Evolutionary conservation across 2,888 invertebrate species (phyloP), one percentile per base, ranked within the genome.

Genomic region (Arrhopalites spinosus): DNA sequence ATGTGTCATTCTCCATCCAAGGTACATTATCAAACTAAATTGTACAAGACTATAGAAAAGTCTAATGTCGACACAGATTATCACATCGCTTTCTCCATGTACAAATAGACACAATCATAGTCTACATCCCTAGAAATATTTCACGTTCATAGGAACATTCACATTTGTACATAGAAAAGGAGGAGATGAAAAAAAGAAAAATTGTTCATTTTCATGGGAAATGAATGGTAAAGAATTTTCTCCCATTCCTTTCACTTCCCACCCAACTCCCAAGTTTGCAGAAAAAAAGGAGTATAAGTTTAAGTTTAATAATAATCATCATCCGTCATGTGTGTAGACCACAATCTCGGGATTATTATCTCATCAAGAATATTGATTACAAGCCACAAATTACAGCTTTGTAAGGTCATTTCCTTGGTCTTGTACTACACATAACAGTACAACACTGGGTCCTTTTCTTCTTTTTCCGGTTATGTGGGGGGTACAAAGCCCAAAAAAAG

Each of bases 311-410:
- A 5, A 20, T 50, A 17, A 20, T 20, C 5, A 3, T 53, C 23
- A 23, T 53, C n/a, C 53, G 23, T 3, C 23, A 23, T 53, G 3
- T 17, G n/a, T 11, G 50, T 50, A 50, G 15, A 11, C n/a, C 15
- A 50, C n/a, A 20, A 64, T 64, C 64, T 66, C 30, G 36, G 66
- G 66, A 66, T 66, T 66, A 66, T 66, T 66, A 66, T 66, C 66
- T 66, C 66, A 66, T 66, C 66, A 66, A 45, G 45, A 45, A 66
- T 66, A 66, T 66, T 66, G 66, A 66, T 66, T 66, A 66, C 45
- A 43, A 13, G 13, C 30, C 20, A 66, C 66, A 66, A 66, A 66
- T 66, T 66, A 66, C 66, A 66, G 23, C 45, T 7, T 23, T 64
- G 36, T 36, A 36, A 36, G 36, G 36, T 36, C 36, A 36, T 36